Conservation (phyloP, 2,888 invertebrate genomes). For the Amiota communis region DNA sequence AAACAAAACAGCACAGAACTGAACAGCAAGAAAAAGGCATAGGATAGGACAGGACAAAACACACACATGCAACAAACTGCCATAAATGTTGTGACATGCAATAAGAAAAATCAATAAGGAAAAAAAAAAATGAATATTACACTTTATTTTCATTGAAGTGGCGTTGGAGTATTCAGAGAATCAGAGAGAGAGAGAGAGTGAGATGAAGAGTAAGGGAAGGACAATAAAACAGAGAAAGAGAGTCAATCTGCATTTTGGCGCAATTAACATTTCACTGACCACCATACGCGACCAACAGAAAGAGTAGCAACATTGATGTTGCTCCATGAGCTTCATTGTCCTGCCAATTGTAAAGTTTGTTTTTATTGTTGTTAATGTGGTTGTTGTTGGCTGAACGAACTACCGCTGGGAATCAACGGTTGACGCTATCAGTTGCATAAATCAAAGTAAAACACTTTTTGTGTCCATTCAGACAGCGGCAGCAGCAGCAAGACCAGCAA, state of each 20-base stretch:
- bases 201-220: neutral
- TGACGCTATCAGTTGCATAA: slow-evolving; percentile 53
- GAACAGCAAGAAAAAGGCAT: slow-evolving; percentile 1
- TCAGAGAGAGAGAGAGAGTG: neutral
- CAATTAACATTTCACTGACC: slow-evolving; percentile 59
- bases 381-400: neutral
- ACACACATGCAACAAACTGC: slow-evolving; percentile 12
- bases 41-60: neutral
- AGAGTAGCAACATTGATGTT: neutral
- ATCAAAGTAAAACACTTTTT: slow-evolving; percentile 52
- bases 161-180: neutral
- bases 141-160: slow-evolving; percentile 27
- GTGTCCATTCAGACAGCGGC: neutral
- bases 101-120: neutral
- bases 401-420: slow-evolving; percentile 15
- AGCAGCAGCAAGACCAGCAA: too few species aligned
- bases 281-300: slow-evolving; percentile 12
- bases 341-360: slow-evolving; percentile 12
- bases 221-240: slow-evolving; percentile 3
- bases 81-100: slow-evolving; percentile 15
- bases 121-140: slow-evolving; percentile 4
- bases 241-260: slow-evolving; percentile 55
- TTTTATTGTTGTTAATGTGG: neutral
- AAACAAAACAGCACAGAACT: neutral
- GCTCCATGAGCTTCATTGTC: slow-evolving; percentile 11